Evolutionary conservation across 1,140 invertebrate species (phyloP).

Genomic region (Drosophila pseudoananassae): DNA sequence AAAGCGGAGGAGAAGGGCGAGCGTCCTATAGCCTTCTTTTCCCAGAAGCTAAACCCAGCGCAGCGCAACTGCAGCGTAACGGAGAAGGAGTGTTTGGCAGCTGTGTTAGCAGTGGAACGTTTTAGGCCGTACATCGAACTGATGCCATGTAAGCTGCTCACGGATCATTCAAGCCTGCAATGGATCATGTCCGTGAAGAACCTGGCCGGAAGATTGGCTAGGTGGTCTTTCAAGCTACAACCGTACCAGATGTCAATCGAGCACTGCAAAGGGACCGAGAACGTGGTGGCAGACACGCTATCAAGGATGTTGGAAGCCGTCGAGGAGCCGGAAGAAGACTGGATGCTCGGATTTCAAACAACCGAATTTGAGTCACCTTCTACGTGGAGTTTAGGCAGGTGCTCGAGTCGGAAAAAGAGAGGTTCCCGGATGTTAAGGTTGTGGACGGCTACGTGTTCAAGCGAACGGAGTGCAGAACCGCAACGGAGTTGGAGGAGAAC

Average conservation of each 20-base stretch:
- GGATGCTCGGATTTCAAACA: conserved; percentile 7
- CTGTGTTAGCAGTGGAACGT: not conserved
- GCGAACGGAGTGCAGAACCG: not conserved
- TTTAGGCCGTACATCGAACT: not conserved
- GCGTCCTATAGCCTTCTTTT: conserved; percentile 6
- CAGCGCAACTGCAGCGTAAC: conserved; percentile 1
- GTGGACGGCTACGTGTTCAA: not conserved
- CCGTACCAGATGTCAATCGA: not conserved
- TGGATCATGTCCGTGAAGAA: conserved; percentile 11
- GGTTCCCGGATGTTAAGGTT: conserved; percentile 1
- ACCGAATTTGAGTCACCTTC: conserved; percentile 2
- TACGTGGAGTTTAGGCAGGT: not conserved
- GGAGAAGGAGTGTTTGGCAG: conserved; percentile 4
- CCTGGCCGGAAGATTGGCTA: not conserved
- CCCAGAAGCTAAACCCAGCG: too few species aligned
- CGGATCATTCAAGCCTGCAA: conserved; percentile 10
- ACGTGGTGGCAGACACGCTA: conserved; percentile 2
- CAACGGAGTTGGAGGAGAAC: not conserved
- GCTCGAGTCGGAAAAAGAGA: not conserved
- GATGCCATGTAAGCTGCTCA: conserved; percentile 1
- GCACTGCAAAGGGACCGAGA: conserved; percentile 8
- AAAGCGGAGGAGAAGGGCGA: not conserved
- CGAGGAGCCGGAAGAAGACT: not conserved
- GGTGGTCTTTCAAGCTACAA: conserved; percentile 2
- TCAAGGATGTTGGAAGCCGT: not conserved